Evolutionary conservation across 1,140 invertebrate species (phyloP), one percentile per base, ranked within the genome.

Genomic region (Tetragnatha versicolor): DNA sequence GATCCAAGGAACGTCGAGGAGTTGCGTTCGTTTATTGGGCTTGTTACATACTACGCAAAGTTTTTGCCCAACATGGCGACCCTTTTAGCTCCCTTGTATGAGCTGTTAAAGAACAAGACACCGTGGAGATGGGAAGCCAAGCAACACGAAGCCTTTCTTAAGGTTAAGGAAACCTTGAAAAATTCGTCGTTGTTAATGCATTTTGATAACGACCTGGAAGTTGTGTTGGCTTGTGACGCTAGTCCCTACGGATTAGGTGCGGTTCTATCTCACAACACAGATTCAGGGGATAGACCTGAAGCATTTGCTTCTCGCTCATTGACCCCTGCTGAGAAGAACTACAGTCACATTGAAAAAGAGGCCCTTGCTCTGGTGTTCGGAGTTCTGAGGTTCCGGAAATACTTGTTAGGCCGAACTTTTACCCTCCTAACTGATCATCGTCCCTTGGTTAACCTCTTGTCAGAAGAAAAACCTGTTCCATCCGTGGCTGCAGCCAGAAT

Each of bases 311-410:
- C 88, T 9, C 79, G 85, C 53, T 83, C 84, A 0, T 81, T 89
- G 31, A 83, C 81, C n/a, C 47, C 82, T 35, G 81, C 86, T 5
- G 86, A 89, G 81, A 79, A 83, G 81, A 88, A 86, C 65, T 88
- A 89, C 61, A 77, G 84, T 10, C 86, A 87, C 77, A 86, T 88
- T 27, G 87, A 91, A 37, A 88, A 86, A 81, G 88, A 91, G 84
- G 87, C 86, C 9, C 80, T 88, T n/a, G 85, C 85, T 2, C 86
- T 90, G 10, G 76, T 89, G 1, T 90, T 84, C 82, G 86, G 85
- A 6, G 84, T 90, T 3, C 85, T 85, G 70, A 87, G 87, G 82
- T 90, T 90, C 82, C 84, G 88, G 37, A 80, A 87, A 45, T 90
- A 87, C 81, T 55, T 89, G 4, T 87, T 83, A 82, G 89, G 86